Evolutionary conservation across 2,113 vertebrate genomes (phyloP).

Genomic region (Hippocampus guttulatus): DNA sequence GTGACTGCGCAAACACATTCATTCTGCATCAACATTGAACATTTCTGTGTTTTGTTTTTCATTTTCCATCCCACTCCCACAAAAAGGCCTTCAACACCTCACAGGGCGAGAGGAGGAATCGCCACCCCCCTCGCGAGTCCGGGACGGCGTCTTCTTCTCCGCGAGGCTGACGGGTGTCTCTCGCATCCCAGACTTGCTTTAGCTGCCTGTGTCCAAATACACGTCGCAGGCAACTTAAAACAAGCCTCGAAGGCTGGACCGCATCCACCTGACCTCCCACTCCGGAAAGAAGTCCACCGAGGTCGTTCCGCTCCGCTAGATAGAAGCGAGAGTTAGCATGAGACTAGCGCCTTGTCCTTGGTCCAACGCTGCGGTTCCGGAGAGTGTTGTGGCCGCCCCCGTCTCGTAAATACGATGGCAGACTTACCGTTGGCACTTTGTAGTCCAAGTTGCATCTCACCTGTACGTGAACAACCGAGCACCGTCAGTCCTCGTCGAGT

Average conservation of each 20-base stretch:
- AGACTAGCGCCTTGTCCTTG: not conserved
- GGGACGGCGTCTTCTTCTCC: not conserved
- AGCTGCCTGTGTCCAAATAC: constrained; percentile 86
- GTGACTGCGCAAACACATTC: constrained; percentile 16
- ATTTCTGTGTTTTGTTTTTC: not conserved
- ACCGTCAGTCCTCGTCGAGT: constrained; percentile 22
- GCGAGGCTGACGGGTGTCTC: constrained; percentile 31
- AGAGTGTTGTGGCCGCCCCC: not conserved
- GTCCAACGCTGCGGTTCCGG: not conserved
- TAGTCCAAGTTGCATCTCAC: not conserved
- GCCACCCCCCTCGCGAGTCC: not conserved
- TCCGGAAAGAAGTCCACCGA: not conserved
- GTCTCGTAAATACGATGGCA: not conserved
- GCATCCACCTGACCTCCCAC: not conserved
- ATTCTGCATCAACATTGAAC: not conserved
- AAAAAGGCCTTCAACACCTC: not conserved
- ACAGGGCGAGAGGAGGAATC: not conserved
- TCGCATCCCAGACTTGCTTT: constrained; percentile 91
- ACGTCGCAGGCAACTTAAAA: constrained; percentile 92
- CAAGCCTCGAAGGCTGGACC: constrained; percentile 79
- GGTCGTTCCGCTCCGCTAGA: not conserved
- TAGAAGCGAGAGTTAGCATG: not conserved
- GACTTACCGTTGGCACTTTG: constrained; percentile 41
- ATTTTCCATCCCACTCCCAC: no score
- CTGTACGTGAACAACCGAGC: not conserved